Evolutionary conservation across 2,113 vertebrate species (phyloP).

Genomic region (Nesoenas mayeri): DNA sequence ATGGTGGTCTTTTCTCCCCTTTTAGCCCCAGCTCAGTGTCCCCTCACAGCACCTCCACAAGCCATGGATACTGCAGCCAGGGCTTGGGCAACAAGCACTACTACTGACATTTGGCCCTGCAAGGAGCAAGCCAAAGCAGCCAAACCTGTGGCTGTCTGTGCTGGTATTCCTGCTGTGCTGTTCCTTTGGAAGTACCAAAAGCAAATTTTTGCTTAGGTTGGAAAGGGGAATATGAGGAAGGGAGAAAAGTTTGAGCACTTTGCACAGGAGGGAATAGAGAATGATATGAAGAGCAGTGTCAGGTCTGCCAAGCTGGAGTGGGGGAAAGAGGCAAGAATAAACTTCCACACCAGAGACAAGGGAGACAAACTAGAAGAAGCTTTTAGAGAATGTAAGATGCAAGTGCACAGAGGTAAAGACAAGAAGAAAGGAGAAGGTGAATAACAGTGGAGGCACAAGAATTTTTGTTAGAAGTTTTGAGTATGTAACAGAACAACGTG

Average conservation of each 20-base stretch:
- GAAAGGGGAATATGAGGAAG: background rate
- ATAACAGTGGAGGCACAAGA: background rate
- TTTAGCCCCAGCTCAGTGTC: background rate
- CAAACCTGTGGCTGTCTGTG: rapidly evolving
- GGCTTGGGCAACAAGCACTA: background rate
- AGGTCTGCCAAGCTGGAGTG: background rate
- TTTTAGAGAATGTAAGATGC: background rate
- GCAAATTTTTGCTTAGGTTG: background rate
- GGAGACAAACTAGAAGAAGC: background rate
- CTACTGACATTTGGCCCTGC: background rate
- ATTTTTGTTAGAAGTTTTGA: background rate
- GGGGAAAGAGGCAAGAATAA: background rate
- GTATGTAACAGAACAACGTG: rapidly evolving
- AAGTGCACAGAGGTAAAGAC: background rate
- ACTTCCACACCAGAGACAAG: background rate
- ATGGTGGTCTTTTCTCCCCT: background rate
- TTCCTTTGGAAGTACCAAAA: background rate
- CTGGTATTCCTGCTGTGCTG: background rate
- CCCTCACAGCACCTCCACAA: background rate
- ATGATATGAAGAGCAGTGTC: rapidly evolving
- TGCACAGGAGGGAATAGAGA: background rate
- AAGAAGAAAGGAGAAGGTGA: background rate
- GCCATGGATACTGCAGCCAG: rapidly evolving
- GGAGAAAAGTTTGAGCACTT: background rate
- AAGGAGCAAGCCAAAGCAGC: background rate